Evolutionary conservation across 2,113 vertebrate genomes (phyloP).

Genomic region (Microcebus tavaratra): DNA sequence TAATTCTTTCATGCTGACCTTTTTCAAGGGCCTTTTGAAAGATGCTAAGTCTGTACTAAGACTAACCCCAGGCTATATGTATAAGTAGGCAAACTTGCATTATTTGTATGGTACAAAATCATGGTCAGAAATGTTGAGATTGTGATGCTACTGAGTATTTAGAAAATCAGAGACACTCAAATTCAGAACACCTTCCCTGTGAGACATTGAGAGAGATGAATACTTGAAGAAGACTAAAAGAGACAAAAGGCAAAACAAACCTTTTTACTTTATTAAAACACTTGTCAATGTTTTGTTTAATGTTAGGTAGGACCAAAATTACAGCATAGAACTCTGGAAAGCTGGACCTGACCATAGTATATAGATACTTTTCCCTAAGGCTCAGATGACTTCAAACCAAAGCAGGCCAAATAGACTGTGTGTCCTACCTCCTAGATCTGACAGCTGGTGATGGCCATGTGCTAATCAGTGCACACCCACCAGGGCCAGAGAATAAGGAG

Average conservation of each 20-base stretch:
- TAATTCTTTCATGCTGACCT: constrained; percentile 45
- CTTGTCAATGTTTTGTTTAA: background rate
- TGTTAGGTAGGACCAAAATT: background rate
- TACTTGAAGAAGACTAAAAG: background rate
- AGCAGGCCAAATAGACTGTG: background rate
- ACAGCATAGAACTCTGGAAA: background rate
- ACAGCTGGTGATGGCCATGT: background rate
- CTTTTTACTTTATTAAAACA: background rate
- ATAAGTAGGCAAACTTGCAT: background rate
- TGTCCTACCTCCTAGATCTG: background rate
- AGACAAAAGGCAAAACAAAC: background rate
- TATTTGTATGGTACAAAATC: background rate
- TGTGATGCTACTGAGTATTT: background rate
- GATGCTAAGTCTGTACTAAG: background rate
- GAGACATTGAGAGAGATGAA: background rate
- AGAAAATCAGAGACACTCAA: background rate
- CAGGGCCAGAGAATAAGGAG: background rate
- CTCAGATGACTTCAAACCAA: background rate
- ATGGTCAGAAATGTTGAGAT: background rate
- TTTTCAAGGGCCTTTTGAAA: background rate
- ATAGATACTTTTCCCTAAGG: background rate
- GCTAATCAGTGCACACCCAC: background rate
- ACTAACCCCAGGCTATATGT: background rate
- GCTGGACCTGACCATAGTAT: background rate
- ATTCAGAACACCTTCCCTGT: background rate